These are phyloP conservation scores for Athalia circularis DNA, from an alignment of 2,888 invertebrate species.

Conservation along the genomic window DNA sequence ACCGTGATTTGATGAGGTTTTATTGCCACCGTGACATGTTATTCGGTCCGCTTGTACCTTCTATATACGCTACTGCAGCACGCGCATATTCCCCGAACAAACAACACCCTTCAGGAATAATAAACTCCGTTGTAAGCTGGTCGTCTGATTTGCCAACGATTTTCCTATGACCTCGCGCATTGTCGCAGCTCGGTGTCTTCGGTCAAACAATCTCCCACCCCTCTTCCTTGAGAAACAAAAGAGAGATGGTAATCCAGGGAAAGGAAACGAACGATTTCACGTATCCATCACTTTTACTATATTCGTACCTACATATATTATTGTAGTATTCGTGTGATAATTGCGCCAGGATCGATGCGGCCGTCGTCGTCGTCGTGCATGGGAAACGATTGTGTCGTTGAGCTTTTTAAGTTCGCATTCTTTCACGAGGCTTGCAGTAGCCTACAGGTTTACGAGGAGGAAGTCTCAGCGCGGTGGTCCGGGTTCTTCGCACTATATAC, in stretches of 20 bases:
- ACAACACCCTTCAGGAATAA: neutral
- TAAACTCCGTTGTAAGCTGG: neutral
- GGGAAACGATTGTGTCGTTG: too few relatives aligned
- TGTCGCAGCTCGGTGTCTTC: too few relatives aligned
- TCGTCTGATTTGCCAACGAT: too few relatives aligned
- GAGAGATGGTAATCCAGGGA: too few relatives aligned
- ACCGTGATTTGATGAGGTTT: slow-evolving; percentile 74
- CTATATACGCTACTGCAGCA: neutral
- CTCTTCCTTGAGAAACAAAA: too few relatives aligned
- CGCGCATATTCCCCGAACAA: neutral
- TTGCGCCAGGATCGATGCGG: neutral
- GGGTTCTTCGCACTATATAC: slow-evolving; percentile 40
- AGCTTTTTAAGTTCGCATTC: slow-evolving; percentile 30
- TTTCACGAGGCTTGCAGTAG: neutral
- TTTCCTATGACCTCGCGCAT: too few relatives aligned
- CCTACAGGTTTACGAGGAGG: slow-evolving; percentile 58
- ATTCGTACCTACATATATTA: too few relatives aligned
- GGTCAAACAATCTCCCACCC: too few relatives aligned
- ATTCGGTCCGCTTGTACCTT: slow-evolving; percentile 6
- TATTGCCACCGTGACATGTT: slow-evolving; percentile 70
- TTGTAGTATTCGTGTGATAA: too few relatives aligned
- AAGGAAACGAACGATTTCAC: too few relatives aligned
- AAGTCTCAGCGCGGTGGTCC: slow-evolving; percentile 57
- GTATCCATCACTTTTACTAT: too few relatives aligned
- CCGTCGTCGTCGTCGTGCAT: neutral